phyloP scores from a whole-genome alignment of 2,888 invertebrate species.

The Dromius quadrimaculatus region DNA sequence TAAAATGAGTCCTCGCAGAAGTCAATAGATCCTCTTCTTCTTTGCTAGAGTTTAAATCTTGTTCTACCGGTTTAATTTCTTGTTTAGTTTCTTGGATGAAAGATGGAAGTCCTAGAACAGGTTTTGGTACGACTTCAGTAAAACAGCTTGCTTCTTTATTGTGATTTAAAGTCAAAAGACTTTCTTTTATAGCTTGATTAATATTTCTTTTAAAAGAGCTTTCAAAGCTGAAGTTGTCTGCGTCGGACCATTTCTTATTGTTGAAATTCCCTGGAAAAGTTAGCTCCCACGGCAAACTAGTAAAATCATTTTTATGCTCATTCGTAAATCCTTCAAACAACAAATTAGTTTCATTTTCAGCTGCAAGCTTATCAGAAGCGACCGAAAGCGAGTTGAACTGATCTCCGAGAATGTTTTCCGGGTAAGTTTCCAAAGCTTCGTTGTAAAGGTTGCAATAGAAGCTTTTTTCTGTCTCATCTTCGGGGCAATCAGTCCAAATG shows the following conservation, averaged over 20 bases:
- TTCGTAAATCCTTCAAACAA: conserved; percentile 64
- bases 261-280: conserved; percentile 32
- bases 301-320: conserved; percentile 37
- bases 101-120: conserved; percentile 49
- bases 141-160: conserved; percentile 74
- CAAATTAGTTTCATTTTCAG: conserved; percentile 64
- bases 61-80: conserved; percentile 38
- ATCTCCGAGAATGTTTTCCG: conserved; percentile 56
- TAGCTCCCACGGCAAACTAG: conserved; percentile 43
- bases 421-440: conserved; percentile 57
- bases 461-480: conserved; percentile 59
- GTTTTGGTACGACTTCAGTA: conserved; percentile 70
- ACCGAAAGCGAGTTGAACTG: conserved; percentile 45
- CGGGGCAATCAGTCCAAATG: conserved; percentile 67
- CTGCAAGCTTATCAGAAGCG: conserved; percentile 48
- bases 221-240: conserved; percentile 63
- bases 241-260: conserved; percentile 54
- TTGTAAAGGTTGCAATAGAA: conserved; percentile 58
- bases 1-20: conserved; percentile 85
- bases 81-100: conserved; percentile 52
- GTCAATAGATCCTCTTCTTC: conserved; percentile 80
- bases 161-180: conserved; percentile 68
- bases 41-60: conserved; percentile 57
- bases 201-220: conserved; percentile 61
- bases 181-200: conserved; percentile 34